Evolutionary conservation across 2,888 invertebrate species (phyloP).

Genomic region (Erebia palarica): DNA sequence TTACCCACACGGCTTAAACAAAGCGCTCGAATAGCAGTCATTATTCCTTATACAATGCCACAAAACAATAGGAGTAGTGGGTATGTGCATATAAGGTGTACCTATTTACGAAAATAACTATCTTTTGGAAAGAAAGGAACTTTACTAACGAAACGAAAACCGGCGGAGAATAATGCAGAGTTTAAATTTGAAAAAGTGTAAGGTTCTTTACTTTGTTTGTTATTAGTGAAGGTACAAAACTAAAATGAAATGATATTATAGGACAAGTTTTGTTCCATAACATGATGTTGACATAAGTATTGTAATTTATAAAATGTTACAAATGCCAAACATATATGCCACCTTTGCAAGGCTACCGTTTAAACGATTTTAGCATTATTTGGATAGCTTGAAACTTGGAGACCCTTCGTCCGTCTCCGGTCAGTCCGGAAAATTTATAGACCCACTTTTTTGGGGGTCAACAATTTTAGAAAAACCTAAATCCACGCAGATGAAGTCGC

Average conservation of each 20-base stretch:
- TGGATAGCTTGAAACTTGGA: no score
- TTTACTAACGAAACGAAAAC: slow-evolving; percentile 19
- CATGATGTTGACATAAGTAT: no score
- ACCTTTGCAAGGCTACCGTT: no score
- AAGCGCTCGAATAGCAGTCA: slow-evolving; percentile 23
- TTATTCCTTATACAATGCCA: slow-evolving; percentile 23
- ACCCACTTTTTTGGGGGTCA: no score
- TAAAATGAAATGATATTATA: background rate
- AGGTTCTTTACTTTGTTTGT: background rate
- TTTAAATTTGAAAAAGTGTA: slow-evolving; percentile 12
- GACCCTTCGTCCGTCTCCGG: no score
- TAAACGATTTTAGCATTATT: no score
- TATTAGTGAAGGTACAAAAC: background rate
- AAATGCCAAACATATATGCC: no score
- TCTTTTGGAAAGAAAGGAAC: slow-evolving; percentile 18
- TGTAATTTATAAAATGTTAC: no score
- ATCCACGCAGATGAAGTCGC: no score
- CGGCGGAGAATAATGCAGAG: slow-evolving; percentile 7
- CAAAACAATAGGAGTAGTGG: slow-evolving; percentile 17
- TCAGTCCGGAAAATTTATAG: no score
- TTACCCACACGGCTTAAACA: slow-evolving; percentile 25
- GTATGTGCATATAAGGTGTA: slow-evolving; percentile 23
- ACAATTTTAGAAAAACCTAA: no score
- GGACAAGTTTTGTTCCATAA: no score
- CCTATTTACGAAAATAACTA: slow-evolving; percentile 24